phyloP scores from a whole-genome alignment of 1,140 invertebrate species.

The Diploscapter pachys region DNA sequence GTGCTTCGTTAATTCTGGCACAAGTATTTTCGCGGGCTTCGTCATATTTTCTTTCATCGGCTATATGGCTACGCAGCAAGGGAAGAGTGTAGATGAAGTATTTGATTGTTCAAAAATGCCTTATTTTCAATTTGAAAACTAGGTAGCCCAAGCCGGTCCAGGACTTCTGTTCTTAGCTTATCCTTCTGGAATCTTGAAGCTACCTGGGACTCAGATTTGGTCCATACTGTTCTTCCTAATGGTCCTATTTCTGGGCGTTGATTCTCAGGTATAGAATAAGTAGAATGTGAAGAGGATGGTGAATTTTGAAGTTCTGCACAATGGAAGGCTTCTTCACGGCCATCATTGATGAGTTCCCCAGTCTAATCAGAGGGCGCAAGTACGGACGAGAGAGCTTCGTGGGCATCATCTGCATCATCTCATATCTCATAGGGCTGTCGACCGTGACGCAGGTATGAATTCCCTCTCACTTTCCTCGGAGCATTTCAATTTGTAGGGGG shows the following conservation, averaged over 20 bases:
- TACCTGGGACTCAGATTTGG: slow-evolving; percentile 95
- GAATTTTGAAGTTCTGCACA: slow-evolving; percentile 78
- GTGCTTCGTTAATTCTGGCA: slow-evolving; percentile 88
- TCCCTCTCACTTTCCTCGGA: not conserved
- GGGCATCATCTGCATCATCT: slow-evolving; percentile 80
- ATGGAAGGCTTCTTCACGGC: slow-evolving; percentile 97
- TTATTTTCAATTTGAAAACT: no score
- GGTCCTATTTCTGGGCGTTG: slow-evolving; percentile 89
- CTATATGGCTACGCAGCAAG: slow-evolving; percentile 86
- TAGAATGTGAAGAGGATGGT: slow-evolving; percentile 1
- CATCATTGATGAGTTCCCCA: slow-evolving; percentile 89
- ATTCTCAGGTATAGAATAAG: slow-evolving; percentile 70
- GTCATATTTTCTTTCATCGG: slow-evolving; percentile 98
- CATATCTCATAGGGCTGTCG: slow-evolving; percentile 82
- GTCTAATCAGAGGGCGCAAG: slow-evolving; percentile 60
- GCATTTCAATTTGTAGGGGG: slow-evolving; percentile 70
- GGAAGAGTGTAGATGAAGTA: slow-evolving; percentile 55
- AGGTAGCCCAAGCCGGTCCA: slow-evolving; percentile 69
- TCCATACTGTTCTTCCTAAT: slow-evolving; percentile 96
- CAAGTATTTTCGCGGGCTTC: slow-evolving; percentile 95
- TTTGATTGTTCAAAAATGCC: not conserved
- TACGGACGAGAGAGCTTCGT: slow-evolving; percentile 84
- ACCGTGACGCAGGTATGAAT: slow-evolving; percentile 79
- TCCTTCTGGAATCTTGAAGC: slow-evolving; percentile 88
- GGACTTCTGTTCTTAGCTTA: slow-evolving; percentile 94